phyloP scores from a whole-genome alignment of 2,797 vertebrate genomes.

The Hippocampus kuda region DNA sequence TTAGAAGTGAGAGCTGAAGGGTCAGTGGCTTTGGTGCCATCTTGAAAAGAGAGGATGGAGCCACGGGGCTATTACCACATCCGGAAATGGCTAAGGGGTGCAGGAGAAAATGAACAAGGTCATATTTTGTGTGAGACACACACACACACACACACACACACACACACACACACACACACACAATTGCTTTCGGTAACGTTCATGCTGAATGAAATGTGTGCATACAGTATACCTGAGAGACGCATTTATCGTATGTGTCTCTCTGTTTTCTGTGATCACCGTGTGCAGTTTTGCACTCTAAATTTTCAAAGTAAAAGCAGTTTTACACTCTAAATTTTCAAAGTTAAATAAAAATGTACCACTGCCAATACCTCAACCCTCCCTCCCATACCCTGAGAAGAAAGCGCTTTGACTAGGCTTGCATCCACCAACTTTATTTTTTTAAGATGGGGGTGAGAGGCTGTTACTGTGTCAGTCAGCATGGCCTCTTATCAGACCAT shows the following conservation, averaged over 20 bases:
- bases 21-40: constrained; percentile 45
- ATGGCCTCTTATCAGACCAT: constrained; percentile 65
- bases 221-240: too few relatives aligned
- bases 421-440: constrained; percentile 32
- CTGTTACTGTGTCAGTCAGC: constrained; percentile 59
- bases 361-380: constrained; percentile 13
- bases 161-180: constrained; percentile 10
- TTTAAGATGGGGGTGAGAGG: constrained; percentile 50
- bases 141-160: constrained; percentile 8
- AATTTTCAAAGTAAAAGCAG: constrained; percentile 31
- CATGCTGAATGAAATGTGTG: constrained; percentile 2
- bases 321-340: constrained; percentile 14
- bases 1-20: constrained; percentile 40
- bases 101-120: neutral
- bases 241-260: constrained; percentile 8
- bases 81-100: constrained; percentile 21
- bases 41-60: constrained; percentile 47
- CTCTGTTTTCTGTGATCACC: constrained; percentile 14
- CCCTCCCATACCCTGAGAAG: constrained; percentile 40
- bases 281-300: constrained; percentile 12
- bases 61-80: constrained; percentile 16
- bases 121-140: constrained; percentile 2
- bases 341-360: constrained; percentile 34
- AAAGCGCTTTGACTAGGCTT: constrained; percentile 20
- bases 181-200: neutral